phyloP scores from a whole-genome alignment of 92 coral and sea anemone genomes.

The Desmophyllum pertusum region DNA sequence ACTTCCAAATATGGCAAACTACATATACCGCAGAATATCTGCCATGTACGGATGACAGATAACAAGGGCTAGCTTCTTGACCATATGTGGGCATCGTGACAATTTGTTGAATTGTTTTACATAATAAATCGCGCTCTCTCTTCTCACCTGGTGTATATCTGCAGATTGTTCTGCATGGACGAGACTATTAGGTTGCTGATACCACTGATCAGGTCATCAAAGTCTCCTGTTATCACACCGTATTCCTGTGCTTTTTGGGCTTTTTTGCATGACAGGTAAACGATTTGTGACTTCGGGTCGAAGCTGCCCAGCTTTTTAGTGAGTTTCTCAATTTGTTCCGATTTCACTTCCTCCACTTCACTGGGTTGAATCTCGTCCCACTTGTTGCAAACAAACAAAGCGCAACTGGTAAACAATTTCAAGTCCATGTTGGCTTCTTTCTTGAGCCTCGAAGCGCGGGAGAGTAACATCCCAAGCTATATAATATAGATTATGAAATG shows the following conservation, averaged over 20 bases:
- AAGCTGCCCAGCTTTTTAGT: not conserved
- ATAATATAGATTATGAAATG: too few species aligned
- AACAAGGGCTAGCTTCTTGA: too few species aligned
- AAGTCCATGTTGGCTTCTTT: not conserved
- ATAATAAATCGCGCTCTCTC: too few species aligned
- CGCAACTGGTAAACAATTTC: not conserved
- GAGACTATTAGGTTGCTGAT: not conserved
- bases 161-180: constrained; percentile 1
- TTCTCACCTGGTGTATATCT: not conserved
- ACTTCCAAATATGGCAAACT: too few species aligned
- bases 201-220: not conserved
- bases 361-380: constrained; percentile 9
- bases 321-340: constrained; percentile 2
- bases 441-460: not conserved
- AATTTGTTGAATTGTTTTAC: too few species aligned
- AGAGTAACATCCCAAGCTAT: constrained; percentile 20
- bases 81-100: too few species aligned
- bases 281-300: constrained; percentile 7
- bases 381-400: constrained; percentile 36
- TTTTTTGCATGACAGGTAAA: constrained; percentile 18
- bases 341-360: constrained; percentile 5
- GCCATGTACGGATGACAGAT: too few species aligned
- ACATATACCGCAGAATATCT: too few species aligned
- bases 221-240: constrained; percentile 12
- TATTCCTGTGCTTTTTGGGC: constrained; percentile 14